Evolutionary conservation across 2,113 vertebrate species (phyloP).

Genomic region (Phodopus roborovskii): DNA sequence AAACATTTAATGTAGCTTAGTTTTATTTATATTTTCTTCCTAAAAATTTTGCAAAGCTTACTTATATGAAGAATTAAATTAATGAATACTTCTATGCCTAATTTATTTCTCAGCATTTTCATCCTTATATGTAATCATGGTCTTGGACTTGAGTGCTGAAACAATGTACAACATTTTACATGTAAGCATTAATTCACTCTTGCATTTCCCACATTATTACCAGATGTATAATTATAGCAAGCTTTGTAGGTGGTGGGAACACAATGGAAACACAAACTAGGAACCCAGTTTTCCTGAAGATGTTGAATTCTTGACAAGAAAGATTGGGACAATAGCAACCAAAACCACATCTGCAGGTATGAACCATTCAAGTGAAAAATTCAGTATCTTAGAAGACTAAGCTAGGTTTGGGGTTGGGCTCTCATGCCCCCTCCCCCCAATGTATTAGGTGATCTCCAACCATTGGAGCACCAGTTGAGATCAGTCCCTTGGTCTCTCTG

Average conservation of each 20-base stretch:
- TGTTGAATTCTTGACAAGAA: background rate
- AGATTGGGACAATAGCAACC: background rate
- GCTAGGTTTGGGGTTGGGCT: background rate
- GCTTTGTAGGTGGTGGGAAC: background rate
- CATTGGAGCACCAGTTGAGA: background rate
- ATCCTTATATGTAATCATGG: background rate
- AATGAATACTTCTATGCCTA: background rate
- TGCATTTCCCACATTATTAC: background rate
- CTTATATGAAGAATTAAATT: slow-evolving; percentile 8
- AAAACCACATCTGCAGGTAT: background rate
- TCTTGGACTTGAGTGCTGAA: background rate
- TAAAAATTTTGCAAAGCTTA: background rate
- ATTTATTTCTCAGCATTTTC: background rate
- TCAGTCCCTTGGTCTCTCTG: background rate
- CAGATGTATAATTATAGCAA: background rate
- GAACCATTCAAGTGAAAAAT: background rate
- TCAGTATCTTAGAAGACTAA: background rate
- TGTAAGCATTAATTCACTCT: background rate
- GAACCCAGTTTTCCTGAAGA: background rate
- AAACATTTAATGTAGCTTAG: background rate
- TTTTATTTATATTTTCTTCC: slow-evolving; percentile 12
- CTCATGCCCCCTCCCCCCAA: no score
- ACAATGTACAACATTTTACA: background rate
- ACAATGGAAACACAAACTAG: background rate
- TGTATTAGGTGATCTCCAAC: background rate